Evolutionary conservation across 2,888 invertebrate genomes (phyloP).

Genomic region (Callosobruchus maculatus): DNA sequence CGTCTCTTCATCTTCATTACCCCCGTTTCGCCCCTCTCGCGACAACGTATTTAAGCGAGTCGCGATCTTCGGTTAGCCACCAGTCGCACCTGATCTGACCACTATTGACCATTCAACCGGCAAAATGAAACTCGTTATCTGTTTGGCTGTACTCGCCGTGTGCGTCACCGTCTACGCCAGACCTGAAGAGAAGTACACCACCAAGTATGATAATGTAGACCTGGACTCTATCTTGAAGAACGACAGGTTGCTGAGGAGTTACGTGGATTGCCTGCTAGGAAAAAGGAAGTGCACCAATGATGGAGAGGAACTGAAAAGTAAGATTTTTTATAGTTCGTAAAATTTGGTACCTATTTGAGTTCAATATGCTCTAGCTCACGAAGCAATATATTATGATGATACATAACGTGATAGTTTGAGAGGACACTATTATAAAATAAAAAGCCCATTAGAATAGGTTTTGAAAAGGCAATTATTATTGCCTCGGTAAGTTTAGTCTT

Average conservation of each 20-base stretch:
- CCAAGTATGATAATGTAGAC: constrained; percentile 67
- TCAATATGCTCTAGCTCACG: too few species aligned
- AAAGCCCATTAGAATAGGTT: too few species aligned
- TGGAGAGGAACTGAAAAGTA: constrained; percentile 68
- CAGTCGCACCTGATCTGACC: neutral
- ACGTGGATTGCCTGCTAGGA: constrained; percentile 63
- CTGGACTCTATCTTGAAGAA: constrained; percentile 63
- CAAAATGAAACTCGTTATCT: constrained; percentile 20
- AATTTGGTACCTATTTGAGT: too few species aligned
- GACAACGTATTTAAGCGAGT: neutral
- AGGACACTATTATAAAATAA: too few species aligned
- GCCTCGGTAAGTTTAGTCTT: too few species aligned
- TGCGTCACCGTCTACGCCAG: constrained; percentile 17
- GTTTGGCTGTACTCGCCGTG: constrained; percentile 13
- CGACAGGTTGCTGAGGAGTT: constrained; percentile 62
- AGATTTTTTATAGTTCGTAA: constrained; percentile 34
- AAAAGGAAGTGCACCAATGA: constrained; percentile 65
- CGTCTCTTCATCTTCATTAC: neutral
- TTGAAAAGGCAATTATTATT: too few species aligned
- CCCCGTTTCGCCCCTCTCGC: neutral
- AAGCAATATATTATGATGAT: too few species aligned
- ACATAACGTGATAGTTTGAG: too few species aligned
- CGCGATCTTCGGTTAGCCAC: neutral
- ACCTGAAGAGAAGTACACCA: constrained; percentile 52
- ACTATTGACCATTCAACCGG: neutral